Percentiles rank a stretch among this genome's conserved stretches.
phyloP scores from a whole-genome alignment of 2,797 vertebrate species.

The Cirrhinus mrigala region DNA sequence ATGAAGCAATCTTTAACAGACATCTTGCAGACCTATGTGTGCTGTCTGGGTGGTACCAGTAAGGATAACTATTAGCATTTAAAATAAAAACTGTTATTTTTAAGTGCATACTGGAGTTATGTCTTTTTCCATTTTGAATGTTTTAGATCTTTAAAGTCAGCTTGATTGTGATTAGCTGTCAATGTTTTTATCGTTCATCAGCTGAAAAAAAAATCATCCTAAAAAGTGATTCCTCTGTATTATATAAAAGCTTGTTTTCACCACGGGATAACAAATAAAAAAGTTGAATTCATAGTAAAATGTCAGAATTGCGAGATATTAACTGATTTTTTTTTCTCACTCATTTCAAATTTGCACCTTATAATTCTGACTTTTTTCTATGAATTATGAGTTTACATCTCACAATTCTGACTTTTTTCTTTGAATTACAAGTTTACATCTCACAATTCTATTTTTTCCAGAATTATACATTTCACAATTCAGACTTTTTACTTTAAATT shows the following conservation, averaged over 20 bases:
- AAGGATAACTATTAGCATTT: not conserved
- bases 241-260: not conserved
- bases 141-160: not conserved
- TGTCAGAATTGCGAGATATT: not conserved
- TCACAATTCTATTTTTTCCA: too few species aligned
- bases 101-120: not conserved
- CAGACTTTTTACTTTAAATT: too few species aligned
- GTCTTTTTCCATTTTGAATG: not conserved
- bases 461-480: too few species aligned
- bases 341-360: not conserved
- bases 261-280: not conserved
- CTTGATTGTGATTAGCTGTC: not conserved
- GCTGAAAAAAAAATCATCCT: not conserved
- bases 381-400: not conserved
- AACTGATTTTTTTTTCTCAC: not conserved
- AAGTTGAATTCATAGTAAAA: too few species aligned
- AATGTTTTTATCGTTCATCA: not conserved
- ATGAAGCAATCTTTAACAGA: too few species aligned
- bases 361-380: not conserved
- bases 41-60: too few species aligned
- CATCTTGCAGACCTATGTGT: too few species aligned
- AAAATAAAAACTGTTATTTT: not conserved
- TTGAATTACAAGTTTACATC: not conserved
- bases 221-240: not conserved
- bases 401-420: not conserved